A percentile compares a stretch with the other conserved stretches of the same genome.
These are phyloP conservation scores for Luehdorfia chinensis DNA, from an alignment of 1,140 invertebrate genomes.

Conservation along the genomic window DNA sequence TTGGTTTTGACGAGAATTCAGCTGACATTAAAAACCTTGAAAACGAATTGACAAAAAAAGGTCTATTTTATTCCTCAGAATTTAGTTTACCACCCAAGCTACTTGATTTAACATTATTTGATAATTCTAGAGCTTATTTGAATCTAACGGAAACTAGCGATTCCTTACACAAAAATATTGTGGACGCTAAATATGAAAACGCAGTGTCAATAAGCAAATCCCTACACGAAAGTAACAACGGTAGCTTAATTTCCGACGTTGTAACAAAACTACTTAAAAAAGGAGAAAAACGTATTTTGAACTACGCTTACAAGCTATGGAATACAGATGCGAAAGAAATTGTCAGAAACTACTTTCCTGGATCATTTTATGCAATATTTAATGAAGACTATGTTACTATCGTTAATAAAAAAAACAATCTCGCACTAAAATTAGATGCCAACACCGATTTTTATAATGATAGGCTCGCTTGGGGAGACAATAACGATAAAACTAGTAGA, in stretches of 20 bases:
- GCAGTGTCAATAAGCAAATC: conserved; percentile 20
- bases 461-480: conserved; percentile 22
- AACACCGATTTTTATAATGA: conserved; percentile 16
- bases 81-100: conserved; percentile 19
- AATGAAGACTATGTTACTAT: conserved; percentile 24
- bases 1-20: conserved; percentile 23
- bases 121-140: conserved; percentile 19
- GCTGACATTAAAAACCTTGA: conserved; percentile 23
- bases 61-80: conserved; percentile 14
- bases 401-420: conserved; percentile 20
- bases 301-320: conserved; percentile 29
- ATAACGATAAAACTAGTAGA: conserved; percentile 18
- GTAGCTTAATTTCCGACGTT: conserved; percentile 13
- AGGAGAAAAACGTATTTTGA: conserved; percentile 17
- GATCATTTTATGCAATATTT: conserved; percentile 23
- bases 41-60: conserved; percentile 18
- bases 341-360: conserved; percentile 24
- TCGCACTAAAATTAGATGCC: conserved; percentile 25
- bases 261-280: conserved; percentile 20
- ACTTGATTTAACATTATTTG: conserved; percentile 21
- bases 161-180: conserved; percentile 18
- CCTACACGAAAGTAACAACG: conserved; percentile 12
- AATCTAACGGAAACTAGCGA: conserved; percentile 20
- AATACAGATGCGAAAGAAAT: conserved; percentile 18
- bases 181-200: conserved; percentile 13